phyloP scores from a whole-genome alignment of 2,113 vertebrate genomes.

The Lepus americanus region DNA sequence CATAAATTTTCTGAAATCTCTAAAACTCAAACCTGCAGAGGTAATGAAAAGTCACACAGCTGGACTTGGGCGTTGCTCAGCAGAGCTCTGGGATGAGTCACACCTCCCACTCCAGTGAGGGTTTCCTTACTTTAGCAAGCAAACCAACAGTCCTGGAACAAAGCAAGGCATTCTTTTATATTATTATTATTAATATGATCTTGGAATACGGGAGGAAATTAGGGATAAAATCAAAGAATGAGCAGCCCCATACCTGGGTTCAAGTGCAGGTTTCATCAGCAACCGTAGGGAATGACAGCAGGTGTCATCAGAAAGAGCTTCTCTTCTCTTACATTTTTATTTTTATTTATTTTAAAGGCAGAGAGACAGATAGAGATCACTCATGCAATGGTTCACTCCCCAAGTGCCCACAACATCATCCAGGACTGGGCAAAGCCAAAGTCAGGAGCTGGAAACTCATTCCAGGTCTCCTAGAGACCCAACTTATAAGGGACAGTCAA shows the following conservation, averaged over 20 bases:
- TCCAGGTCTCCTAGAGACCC: too few species aligned
- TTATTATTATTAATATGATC: not conserved
- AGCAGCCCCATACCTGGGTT: not conserved
- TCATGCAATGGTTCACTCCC: too few species aligned
- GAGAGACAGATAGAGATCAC: too few species aligned
- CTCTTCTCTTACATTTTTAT: too few species aligned
- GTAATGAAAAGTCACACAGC: not conserved
- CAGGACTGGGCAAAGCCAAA: too few species aligned
- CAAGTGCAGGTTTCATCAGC: not conserved
- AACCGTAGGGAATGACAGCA: not conserved
- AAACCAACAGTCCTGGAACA: not conserved
- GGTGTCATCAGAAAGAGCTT: too few species aligned
- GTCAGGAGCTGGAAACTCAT: too few species aligned
- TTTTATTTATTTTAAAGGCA: too few species aligned
- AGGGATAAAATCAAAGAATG: not conserved
- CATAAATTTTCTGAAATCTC: slow-evolving; percentile 1
- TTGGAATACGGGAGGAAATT: not conserved
- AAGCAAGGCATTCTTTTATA: not conserved
- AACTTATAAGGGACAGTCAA: too few species aligned
- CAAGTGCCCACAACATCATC: too few species aligned
- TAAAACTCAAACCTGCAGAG: not conserved
- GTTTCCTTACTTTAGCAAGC: not conserved
- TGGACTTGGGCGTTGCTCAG: not conserved
- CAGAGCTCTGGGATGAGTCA: not conserved
- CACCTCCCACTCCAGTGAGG: fast-evolving